Base-by-base conservation (phyloP, 2,113 vertebrate genomes). In the Mus pahari region DNA sequence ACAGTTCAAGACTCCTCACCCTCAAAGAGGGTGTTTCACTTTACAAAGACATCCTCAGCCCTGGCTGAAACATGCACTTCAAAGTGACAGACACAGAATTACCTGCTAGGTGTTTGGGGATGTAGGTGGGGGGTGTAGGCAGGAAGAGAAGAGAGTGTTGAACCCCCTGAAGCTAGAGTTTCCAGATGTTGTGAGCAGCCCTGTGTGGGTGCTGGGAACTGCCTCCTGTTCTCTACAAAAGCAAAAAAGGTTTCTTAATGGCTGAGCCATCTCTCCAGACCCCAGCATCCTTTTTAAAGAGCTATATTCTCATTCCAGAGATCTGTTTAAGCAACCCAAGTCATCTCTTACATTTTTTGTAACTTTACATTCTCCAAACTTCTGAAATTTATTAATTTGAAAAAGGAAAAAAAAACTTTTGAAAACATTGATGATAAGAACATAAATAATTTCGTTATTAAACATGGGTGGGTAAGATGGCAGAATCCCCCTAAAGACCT, bases 311-410 rank as follows among this genome's bases (percentile, higher is more conserved):
- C 78, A 87, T 94, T 55, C 86, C 83, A 17, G 86, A 86, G 68
- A 48, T 89, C 24, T n/a, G 71, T 78, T 90, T 82, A 95, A 97
- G 53, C 11, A 91, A 87, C 1, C 4, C 20, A 36, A 71, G 58
- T 77, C 89, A 73, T 79, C 55, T 73, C 24, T 90, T 75, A 71
- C 87, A 86, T 92, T 93, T 93, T 95, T 92, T 68, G 62, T 83
- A 75, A 20, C 91, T 75, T 42, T 73, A 70, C 48, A 77, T 89
- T 92, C 93, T 95, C 89, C 48, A 94, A 90, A 95, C 45, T 90
- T 94, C 39, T 64, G 19, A 96, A 92, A 90, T 33, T 82, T 93
- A 77, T n/a, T 87, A 55, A 94, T 58, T 79, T 93, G 28, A 50
- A 42, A 94, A 96, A 79, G 26, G n/a, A 17, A 55, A 71, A 90